phyloP scores from a whole-genome alignment of 2,888 invertebrate species.

The Caenorhabditis sulstoni region DNA sequence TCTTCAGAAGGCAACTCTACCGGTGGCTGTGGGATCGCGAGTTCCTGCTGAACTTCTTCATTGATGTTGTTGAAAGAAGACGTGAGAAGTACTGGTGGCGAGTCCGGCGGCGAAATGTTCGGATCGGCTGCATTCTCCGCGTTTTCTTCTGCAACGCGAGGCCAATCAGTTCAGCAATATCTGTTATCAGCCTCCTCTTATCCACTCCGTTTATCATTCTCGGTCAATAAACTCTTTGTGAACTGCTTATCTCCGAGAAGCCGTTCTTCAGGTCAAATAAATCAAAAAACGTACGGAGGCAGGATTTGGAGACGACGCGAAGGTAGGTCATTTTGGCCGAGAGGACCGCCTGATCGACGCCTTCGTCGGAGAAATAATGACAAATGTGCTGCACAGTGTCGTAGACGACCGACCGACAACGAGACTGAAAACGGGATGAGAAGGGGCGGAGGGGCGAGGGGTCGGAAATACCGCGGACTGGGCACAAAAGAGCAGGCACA shows the following conservation, averaged over 20 bases:
- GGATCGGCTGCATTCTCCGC: slow-evolving; percentile 44
- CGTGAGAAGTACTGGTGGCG: slow-evolving; percentile 50
- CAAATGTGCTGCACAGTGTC: slow-evolving; percentile 77
- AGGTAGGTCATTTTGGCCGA: slow-evolving; percentile 78
- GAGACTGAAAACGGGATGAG: slow-evolving; percentile 69
- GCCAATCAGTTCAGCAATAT: slow-evolving; percentile 9
- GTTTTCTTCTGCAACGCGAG: slow-evolving; percentile 40
- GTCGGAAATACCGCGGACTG: slow-evolving; percentile 72
- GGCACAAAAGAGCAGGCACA: slow-evolving; percentile 75
- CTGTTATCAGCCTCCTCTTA: neutral
- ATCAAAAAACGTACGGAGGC: slow-evolving; percentile 69
- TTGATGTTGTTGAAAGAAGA: slow-evolving; percentile 16
- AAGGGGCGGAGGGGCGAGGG: too few species aligned
- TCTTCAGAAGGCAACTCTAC: slow-evolving; percentile 8
- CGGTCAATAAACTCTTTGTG: slow-evolving; percentile 7
- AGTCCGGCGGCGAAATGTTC: slow-evolving; percentile 34
- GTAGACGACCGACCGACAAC: slow-evolving; percentile 78
- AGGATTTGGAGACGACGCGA: slow-evolving; percentile 73
- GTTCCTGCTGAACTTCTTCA: slow-evolving; percentile 27
- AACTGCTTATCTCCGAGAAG: slow-evolving; percentile 36
- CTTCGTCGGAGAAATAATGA: slow-evolving; percentile 76
- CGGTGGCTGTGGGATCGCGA: slow-evolving; percentile 47
- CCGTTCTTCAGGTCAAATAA: slow-evolving; percentile 24
- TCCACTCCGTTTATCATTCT: slow-evolving; percentile 6
- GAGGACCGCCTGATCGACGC: slow-evolving; percentile 68